Evolutionary conservation across 2,113 vertebrate species (phyloP), one percentile per base, ranked within the genome.

Genomic region (Rana temporaria): DNA sequence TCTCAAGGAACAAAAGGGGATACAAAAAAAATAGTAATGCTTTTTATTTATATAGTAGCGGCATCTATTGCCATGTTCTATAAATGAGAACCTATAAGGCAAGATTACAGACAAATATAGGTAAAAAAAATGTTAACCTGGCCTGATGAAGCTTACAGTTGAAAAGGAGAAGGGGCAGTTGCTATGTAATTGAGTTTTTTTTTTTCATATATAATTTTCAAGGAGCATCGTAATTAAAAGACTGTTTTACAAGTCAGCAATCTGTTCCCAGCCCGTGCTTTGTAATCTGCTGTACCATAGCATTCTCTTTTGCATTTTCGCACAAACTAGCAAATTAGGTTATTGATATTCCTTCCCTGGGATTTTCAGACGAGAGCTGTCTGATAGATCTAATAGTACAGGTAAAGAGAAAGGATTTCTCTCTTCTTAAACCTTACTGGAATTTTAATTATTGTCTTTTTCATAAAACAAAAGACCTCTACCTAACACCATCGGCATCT

Each of bases 191-290:
- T 48, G 8, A 48, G 8, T 8, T 48, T 48, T 48, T 48, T 48
- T 48, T 48, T 48, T 48, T 48, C 12, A 68, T 53, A 52, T 69
- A 89, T 90, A 90, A 90, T 89, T 93, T 91, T 91, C 89, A 82
- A 88, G 87, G 87, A 86, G 73, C 87, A 90, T 88, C 78, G 86
- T 91, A 92, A 93, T 92, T 90, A 93, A 90, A 88, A 82, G 87
- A 90, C 86, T 90, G 42, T 89, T 90, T 84, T 88, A 85, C 78
- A 87, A 88, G 84, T 85, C 87, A 87, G 87, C 86, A 84, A 81
- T 84, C 87, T 91, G 85, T 89, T 91, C 90, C 86, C 86, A 84
- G 86, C 34, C 3, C 86, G 87, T 87, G 84, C 84, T 88, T 87
- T 86, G 48, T 85, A 85, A 86, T 86, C 73, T 85, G 75, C 72